A percentile compares a stretch with the other conserved stretches of the same genome.
Evolutionary conservation across 1,140 invertebrate genomes (phyloP).

Genomic region (Meteorus sp.): DNA sequence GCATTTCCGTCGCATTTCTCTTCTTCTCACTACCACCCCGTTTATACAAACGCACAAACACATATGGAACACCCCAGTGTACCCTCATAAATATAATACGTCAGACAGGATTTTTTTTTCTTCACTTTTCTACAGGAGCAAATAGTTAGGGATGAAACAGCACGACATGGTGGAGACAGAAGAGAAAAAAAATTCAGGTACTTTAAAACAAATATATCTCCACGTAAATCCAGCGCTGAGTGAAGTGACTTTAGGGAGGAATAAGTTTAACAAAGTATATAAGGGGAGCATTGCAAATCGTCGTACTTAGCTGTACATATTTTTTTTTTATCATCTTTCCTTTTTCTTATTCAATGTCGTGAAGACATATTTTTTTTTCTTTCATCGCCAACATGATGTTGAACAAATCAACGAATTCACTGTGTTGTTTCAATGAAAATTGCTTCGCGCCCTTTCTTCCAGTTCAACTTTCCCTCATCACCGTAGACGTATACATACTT

Average conservation of each 20-base stretch:
- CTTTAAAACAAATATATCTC: slow-evolving; percentile 61
- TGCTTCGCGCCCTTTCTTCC: background rate
- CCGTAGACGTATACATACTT: background rate
- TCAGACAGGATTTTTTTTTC: slow-evolving; percentile 14
- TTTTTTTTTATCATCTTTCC: slow-evolving; percentile 39
- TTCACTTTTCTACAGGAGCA: background rate
- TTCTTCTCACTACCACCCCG: slow-evolving; percentile 44
- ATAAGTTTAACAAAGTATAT: background rate
- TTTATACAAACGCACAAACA: no score
- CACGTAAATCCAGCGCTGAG: slow-evolving; percentile 52
- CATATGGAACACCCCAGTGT: no score
- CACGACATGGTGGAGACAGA: slow-evolving; percentile 20
- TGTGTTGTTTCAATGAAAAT: background rate
- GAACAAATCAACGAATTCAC: background rate
- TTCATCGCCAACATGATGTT: slow-evolving; percentile 4
- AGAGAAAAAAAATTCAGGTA: slow-evolving; percentile 25
- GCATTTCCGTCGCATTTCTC: slow-evolving; percentile 45
- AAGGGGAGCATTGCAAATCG: slow-evolving; percentile 47
- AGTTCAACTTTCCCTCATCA: slow-evolving; percentile 2
- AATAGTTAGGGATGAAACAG: no score
- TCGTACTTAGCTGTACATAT: slow-evolving; percentile 55
- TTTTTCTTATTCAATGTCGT: slow-evolving; percentile 21
- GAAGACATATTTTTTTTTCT: background rate
- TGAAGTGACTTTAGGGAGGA: slow-evolving; percentile 4
- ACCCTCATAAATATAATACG: slow-evolving; percentile 51